Percentiles rank a stretch among this genome's conserved stretches.
These are phyloP conservation scores for Numida meleagris DNA, from an alignment of 2,113 vertebrate genomes.

Conservation along the genomic window DNA sequence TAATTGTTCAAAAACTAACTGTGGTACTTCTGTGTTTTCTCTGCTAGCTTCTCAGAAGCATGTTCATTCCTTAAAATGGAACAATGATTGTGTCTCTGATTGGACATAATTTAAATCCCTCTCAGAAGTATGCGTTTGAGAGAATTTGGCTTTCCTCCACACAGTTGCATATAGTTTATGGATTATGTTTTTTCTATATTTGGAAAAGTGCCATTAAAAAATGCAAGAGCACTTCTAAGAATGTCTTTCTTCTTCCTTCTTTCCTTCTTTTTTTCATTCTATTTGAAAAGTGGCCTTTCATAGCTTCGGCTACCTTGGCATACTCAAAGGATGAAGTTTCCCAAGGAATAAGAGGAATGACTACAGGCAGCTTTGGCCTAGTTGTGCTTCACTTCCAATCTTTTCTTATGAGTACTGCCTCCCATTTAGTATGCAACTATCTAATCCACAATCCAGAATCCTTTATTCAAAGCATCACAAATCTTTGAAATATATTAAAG, in stretches of 20 bases:
- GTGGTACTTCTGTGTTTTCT: background rate
- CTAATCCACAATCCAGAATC: background rate
- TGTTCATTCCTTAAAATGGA: background rate
- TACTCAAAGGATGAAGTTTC: background rate
- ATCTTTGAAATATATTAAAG: background rate
- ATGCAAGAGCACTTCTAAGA: background rate
- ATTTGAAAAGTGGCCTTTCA: background rate
- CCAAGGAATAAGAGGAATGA: background rate
- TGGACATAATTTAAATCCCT: background rate
- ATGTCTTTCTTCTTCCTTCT: background rate
- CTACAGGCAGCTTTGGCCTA: background rate
- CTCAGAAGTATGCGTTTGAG: background rate
- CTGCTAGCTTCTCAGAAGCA: background rate
- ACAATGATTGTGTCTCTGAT: background rate
- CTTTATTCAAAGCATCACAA: constrained; percentile 19
- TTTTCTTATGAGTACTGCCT: background rate
- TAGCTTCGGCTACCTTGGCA: background rate
- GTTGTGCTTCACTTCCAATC: background rate
- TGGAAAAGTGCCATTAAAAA: background rate
- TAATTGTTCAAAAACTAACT: background rate
- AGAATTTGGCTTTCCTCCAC: background rate
- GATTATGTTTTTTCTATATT: background rate
- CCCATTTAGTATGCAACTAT: constrained; percentile 1
- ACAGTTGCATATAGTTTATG: background rate
- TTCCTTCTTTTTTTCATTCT: background rate